Evolutionary conservation across 2,113 vertebrate species (phyloP).

Genomic region (Catagonus wagneri): DNA sequence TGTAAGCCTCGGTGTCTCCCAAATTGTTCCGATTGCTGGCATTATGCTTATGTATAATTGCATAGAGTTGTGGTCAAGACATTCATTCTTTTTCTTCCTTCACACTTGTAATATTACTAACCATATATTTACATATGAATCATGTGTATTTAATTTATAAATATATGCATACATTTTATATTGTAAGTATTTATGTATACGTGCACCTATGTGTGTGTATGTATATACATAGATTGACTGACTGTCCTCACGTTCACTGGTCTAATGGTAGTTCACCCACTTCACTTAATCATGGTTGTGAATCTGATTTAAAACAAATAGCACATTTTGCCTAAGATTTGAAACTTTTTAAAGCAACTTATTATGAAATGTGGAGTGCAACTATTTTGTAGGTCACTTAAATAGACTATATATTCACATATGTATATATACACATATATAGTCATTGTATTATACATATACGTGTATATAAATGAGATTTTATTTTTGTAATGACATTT

Average conservation of each 20-base stretch:
- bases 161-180: background rate
- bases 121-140: background rate
- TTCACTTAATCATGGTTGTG: background rate
- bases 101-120: background rate
- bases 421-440: background rate
- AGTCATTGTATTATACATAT: background rate
- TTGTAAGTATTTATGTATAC: background rate
- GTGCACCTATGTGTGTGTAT: background rate
- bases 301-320: constrained; percentile 25
- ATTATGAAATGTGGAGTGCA: background rate
- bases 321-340: background rate
- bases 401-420: background rate
- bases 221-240: background rate
- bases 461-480: background rate
- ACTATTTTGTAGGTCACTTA: constrained; percentile 29
- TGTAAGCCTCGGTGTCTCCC: background rate
- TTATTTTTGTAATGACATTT: constrained; percentile 17
- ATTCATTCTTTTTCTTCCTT: background rate
- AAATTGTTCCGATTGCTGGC: background rate
- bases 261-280: background rate
- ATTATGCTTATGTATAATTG: background rate
- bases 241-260: background rate
- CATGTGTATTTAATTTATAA: background rate
- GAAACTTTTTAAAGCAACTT: background rate
- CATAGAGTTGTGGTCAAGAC: background rate